These are phyloP conservation scores for Hippocampus kuda DNA, from an alignment of 2,797 vertebrate species.

Conservation along the genomic window DNA sequence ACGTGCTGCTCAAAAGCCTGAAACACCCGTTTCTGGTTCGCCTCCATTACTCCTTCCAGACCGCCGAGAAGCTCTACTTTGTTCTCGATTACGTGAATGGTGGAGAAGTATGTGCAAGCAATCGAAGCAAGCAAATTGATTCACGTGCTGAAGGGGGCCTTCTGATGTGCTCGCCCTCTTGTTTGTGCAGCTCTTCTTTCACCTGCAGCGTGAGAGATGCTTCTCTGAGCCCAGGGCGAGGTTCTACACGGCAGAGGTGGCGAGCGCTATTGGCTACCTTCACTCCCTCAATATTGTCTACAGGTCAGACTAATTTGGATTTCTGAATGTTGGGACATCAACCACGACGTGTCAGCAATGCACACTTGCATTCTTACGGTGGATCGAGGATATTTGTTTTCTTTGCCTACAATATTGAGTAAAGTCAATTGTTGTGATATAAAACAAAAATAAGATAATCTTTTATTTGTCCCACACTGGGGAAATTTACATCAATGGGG, in stretches of 20 bases:
- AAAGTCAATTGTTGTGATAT: no score
- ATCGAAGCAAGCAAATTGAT: not conserved
- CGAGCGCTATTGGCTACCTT: constrained; percentile 91
- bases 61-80: constrained; percentile 93
- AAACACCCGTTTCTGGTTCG: constrained; percentile 91
- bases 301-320: constrained; percentile 64
- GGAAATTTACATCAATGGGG: no score
- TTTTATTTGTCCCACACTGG: no score
- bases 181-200: constrained; percentile 82
- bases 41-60: constrained; percentile 96
- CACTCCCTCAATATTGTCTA: constrained; percentile 96
- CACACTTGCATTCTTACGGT: no score
- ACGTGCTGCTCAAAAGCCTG: constrained; percentile 89
- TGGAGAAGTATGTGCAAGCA: constrained; percentile 74
- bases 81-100: constrained; percentile 96
- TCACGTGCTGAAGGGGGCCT: not conserved
- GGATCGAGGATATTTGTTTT: no score
- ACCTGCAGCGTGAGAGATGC: constrained; percentile 86
- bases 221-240: constrained; percentile 89
- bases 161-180: not conserved
- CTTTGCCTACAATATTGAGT: no score
- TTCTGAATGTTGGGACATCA: no score
- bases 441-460: no score
- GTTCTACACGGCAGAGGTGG: constrained; percentile 89
- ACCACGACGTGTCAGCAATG: not conserved